These are phyloP conservation scores for Cotesia typhae DNA, from an alignment of 1,140 invertebrate species.

Conservation along the genomic window DNA sequence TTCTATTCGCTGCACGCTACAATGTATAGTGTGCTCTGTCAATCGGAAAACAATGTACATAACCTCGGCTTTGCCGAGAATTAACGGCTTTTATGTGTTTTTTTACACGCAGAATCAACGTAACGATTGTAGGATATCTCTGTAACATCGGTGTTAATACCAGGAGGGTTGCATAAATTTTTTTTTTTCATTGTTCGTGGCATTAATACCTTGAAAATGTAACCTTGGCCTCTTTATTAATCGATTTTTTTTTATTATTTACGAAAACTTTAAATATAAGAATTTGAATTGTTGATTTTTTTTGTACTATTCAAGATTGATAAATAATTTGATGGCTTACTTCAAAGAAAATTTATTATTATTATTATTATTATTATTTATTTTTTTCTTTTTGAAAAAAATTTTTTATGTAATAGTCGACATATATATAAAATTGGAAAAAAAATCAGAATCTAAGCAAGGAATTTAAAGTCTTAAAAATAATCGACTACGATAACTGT, in stretches of 20 bases:
- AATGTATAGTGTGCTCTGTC: constrained; percentile 1
- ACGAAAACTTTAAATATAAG: too few relatives aligned
- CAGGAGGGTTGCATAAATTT: constrained; percentile 49
- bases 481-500: constrained; percentile 26
- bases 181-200: constrained; percentile 51
- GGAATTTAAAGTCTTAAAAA: constrained; percentile 18
- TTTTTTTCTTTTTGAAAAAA: too few relatives aligned
- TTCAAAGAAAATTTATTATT: too few relatives aligned
- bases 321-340: constrained; percentile 47
- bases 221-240: constrained; percentile 60
- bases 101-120: constrained; percentile 43
- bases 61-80: constrained; percentile 25
- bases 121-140: constrained; percentile 38
- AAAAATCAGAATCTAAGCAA: too few relatives aligned
- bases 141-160: constrained; percentile 6
- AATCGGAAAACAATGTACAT: too few relatives aligned
- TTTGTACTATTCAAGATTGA: background rate
- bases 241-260: constrained; percentile 32
- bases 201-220: constrained; percentile 46
- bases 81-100: constrained; percentile 38
- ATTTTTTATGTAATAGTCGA: too few relatives aligned
- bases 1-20: too few relatives aligned
- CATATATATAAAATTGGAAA: background rate
- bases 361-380: too few relatives aligned
- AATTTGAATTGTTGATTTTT: too few relatives aligned